Evolutionary conservation across 2,888 invertebrate species (phyloP), one percentile per base, ranked within the genome.

Genomic region (Melieria omissa): DNA sequence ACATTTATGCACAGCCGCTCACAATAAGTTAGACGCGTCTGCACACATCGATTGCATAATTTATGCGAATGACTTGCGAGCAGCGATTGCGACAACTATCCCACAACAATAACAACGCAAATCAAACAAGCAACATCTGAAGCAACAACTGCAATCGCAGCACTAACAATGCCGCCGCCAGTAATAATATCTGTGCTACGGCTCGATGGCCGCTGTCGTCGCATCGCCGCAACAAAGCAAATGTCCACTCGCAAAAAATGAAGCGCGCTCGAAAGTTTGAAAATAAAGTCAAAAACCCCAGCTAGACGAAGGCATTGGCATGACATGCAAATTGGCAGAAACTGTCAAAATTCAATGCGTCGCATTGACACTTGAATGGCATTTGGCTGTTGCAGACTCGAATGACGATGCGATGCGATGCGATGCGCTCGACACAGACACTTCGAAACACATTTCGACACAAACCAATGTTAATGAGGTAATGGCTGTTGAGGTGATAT

Each of bases 21-120:
- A 29, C 29, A 29, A 29, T 29, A 29, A 29, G 29, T 29, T 29
- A 29, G 29, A 29, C 14, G 9, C 49, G 29, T 54, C 10, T 44
- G 14, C 49, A 6, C 7, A 4, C 7, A 29, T n/a, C 44, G 9
- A 42, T 65, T 65, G 65, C 65, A 65, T 65, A 65, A 65, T 65
- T 65, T 65, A 65, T 45, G 45, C 65, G 57, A 61, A 42, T 45
- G 61, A 42, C 42, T 61, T 61, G n/a, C 44, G 10, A 8, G 29
- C 29, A 29, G 12, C 14, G 10, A 64, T 49, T 52, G 52, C 64
- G 52, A 64, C 64, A 64, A n/a, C n/a, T 5, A 62, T 45, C 41
- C 16, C 44, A 62, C 62, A 62, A 62, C 12, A 62, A 62, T 29
- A 52, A n/a, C 9, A 52, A 16, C 58, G 10, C 58, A 58, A 58